Evolutionary conservation across 2,888 invertebrate species (phyloP).

Genomic region (Molorchus minor): DNA sequence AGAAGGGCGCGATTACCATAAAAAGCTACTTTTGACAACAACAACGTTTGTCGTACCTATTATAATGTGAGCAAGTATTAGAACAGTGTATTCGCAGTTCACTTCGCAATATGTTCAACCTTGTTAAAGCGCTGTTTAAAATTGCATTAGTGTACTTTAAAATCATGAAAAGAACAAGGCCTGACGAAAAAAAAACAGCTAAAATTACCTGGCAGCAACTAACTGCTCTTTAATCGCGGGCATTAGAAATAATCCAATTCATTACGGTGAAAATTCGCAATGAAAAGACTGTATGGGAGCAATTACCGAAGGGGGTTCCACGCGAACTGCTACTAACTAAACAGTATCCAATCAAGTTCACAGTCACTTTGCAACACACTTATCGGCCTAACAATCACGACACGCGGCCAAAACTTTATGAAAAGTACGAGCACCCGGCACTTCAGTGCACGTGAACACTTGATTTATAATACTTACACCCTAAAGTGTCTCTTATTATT

Average conservation of each 20-base stretch:
- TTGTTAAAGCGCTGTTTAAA: too few relatives aligned
- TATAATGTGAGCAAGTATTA: too few relatives aligned
- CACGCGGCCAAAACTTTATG: slow-evolving; percentile 38
- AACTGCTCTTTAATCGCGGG: slow-evolving; percentile 9
- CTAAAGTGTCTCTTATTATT: slow-evolving; percentile 33
- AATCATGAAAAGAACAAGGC: too few relatives aligned
- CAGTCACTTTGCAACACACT: slow-evolving; percentile 55
- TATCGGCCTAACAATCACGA: slow-evolving; percentile 43
- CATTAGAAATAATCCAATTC: slow-evolving; percentile 8
- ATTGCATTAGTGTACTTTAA: too few relatives aligned
- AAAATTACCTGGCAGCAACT: too few relatives aligned
- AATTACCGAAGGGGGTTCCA: slow-evolving; percentile 49
- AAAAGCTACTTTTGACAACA: too few relatives aligned
- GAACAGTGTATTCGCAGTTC: too few relatives aligned
- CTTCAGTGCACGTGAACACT: slow-evolving; percentile 48
- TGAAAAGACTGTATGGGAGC: slow-evolving; percentile 43
- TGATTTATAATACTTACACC: slow-evolving; percentile 42
- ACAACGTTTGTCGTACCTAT: too few relatives aligned
- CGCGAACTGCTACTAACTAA: slow-evolving; percentile 55
- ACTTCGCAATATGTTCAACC: too few relatives aligned
- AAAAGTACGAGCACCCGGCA: slow-evolving; percentile 44
- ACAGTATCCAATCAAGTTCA: slow-evolving; percentile 56
- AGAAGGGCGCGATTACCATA: too few relatives aligned
- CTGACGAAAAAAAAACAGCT: too few relatives aligned
- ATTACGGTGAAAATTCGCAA: slow-evolving; percentile 18